Base-by-base conservation (phyloP, 2,888 invertebrate species). In the Lapara coniferarum region DNA sequence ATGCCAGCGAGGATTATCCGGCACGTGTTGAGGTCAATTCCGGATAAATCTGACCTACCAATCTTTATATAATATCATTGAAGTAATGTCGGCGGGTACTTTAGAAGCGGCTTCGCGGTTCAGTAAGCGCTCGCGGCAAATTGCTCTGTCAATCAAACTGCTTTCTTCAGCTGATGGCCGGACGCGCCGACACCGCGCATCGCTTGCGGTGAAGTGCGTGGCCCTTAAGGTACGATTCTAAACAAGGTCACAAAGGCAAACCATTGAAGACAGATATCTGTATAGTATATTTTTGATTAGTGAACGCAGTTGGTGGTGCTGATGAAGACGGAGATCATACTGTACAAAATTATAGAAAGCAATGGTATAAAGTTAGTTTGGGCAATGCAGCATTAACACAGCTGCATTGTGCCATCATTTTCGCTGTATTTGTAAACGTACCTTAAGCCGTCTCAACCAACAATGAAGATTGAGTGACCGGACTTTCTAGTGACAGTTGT, bases 71-170 rank as follows among this genome's bases (percentile, higher is more conserved):
- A 13, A 46, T 19, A 13, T 16, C n/a, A 49, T 63, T 63, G 49
- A 49, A 46, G 49, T 46, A 46, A n/a, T 46, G 44, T 49, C 63
- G 19, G 16, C 10, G 49, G 49, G 49, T 63, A 19, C 13, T 16
- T 59, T 46, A 59, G n/a, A 16, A 44, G 16, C 63, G 19, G 49
- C 49, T 63, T 46, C 19, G 63, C 44, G 14, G 46, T 49, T 49
- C 56, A 44, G 46, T 56, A 46, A 56, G 56, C 55, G 37, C 46
- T 14, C 46, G 12, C 53, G 46, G 46, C 56, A 67, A 56, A 67
- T 67, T 67, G 67, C 19, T 19, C 46, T 67, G 46, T 67, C 56
- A 67, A 67, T 67, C 46, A 67, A 56, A 67, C 14, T 56, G 67
- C 67, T 67, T 56, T 67, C 56, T 67, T 56, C 49, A 46, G 19